Percentiles rank a stretch among this genome's conserved stretches.
Conservation (phyloP, 2,113 vertebrate species). For the Chaenocephalus aceratus region DNA sequence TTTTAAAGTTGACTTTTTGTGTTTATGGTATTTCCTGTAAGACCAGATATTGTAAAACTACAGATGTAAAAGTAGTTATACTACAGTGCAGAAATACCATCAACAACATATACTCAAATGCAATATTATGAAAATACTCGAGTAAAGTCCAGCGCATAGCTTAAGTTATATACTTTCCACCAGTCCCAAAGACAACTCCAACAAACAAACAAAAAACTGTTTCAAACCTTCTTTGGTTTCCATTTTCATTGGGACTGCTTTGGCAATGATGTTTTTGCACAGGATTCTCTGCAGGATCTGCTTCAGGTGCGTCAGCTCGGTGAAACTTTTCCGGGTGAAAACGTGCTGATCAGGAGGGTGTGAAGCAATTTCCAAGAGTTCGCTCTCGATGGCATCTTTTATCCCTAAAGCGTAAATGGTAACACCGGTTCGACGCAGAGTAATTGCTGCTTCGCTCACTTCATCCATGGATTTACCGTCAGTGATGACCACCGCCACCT, state of each 20-base stretch:
- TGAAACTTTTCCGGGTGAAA: conserved; percentile 79
- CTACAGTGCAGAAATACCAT: no score
- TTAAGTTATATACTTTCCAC: no score
- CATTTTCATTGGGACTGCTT: neutral
- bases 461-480: conserved; percentile 83
- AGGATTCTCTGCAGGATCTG: conserved; percentile 79
- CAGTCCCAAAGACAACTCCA: no score
- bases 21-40: no score
- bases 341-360: conserved; percentile 81
- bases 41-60: no score
- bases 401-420: conserved; percentile 84
- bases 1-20: no score
- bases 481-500: conserved; percentile 88
- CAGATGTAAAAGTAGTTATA: no score
- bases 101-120: no score
- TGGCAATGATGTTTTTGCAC: conserved; percentile 77
- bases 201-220: no score
- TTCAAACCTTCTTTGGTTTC: conserved; percentile 82
- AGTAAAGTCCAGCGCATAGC: no score
- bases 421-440: conserved; percentile 78
- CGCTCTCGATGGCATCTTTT: conserved; percentile 57
- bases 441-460: conserved; percentile 70
- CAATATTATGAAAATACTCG: no score
- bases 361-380: conserved; percentile 83
- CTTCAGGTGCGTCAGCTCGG: conserved; percentile 77